Base-by-base conservation (phyloP, 2,888 invertebrate genomes). In the Hirtodrosophila trivittata region DNA sequence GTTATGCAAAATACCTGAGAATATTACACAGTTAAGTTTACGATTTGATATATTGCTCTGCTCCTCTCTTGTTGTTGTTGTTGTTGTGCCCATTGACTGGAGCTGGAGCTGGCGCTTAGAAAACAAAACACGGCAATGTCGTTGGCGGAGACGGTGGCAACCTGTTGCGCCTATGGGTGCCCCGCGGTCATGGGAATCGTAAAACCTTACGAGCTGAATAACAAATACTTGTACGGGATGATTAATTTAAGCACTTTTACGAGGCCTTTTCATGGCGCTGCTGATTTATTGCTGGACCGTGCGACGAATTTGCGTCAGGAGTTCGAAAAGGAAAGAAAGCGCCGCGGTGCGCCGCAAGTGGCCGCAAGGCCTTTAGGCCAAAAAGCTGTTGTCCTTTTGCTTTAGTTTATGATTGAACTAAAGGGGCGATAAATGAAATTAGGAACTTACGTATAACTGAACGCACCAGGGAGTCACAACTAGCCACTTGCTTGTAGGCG, bases 201-300 rank as follows among this genome's bases (percentile, higher is more conserved):
- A 73, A 67, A 83, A 66, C 60, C 58, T 60, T 81, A 75, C 76
- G 72, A 83, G 73, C 75, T 77, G 86, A 85, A 76, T 76, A 86
- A 89, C 82, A 89, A 87, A 89, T 87, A 85, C 85, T 87, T 88
- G 83, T 81, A 89, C 83, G 86, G 86, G 81, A 90, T 90, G 90
- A 90, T 90, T 90, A 90, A 90, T 90, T 90, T 90, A 89, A 88
- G 89, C 89, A 89, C 88, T 89, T 89, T 90, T 89, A 90, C 88
- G 89, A 89, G 81, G 81, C 69, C 77, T 88, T 80, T 88, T 89
- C 86, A 84, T 88, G 86, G 87, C 87, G 75, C 76, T 82, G 81
- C 86, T 90, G 90, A 90, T 90, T 90, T 90, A 90, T 90, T 87
- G 85, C 68, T 59, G 51, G 64, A 52, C 73, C 58, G 68, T 59